These are phyloP conservation scores for Monoplex corrugatus DNA, from an alignment of 2,888 invertebrate species.

Conservation along the genomic window DNA sequence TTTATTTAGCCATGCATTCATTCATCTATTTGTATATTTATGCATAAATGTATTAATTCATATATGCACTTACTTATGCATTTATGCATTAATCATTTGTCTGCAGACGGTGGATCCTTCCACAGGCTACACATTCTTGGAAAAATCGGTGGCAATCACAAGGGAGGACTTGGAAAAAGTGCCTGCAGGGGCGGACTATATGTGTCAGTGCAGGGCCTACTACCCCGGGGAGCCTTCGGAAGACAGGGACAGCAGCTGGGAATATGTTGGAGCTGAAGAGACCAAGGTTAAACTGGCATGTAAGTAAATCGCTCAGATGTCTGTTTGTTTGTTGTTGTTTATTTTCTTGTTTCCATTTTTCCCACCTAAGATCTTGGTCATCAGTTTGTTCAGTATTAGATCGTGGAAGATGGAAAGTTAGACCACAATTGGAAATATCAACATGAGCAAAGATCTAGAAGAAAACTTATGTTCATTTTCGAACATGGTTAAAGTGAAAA, in stretches of 20 bases:
- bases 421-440: no score
- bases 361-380: no score
- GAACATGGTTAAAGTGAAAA: no score
- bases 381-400: no score
- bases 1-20: not conserved
- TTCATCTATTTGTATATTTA: not conserved
- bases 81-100: not conserved
- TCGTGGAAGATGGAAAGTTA: no score
- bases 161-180: not conserved
- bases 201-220: slow-evolving; percentile 51
- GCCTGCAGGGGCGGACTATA: slow-evolving; percentile 35
- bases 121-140: slow-evolving; percentile 38
- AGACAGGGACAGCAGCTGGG: not conserved
- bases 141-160: slow-evolving; percentile 42
- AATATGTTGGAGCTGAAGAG: not conserved
- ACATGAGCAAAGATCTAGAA: no score
- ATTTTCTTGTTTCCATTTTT: not conserved
- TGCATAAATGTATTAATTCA: not conserved
- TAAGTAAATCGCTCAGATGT: slow-evolving; percentile 8
- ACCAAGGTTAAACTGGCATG: slow-evolving; percentile 46
- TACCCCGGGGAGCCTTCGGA: slow-evolving; percentile 32
- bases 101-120: slow-evolving; percentile 43
- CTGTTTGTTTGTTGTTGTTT: not conserved
- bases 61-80: not conserved
- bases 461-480: no score